Evolutionary conservation across 1,140 invertebrate species (phyloP).

Genomic region (Lucilia sericata): DNA sequence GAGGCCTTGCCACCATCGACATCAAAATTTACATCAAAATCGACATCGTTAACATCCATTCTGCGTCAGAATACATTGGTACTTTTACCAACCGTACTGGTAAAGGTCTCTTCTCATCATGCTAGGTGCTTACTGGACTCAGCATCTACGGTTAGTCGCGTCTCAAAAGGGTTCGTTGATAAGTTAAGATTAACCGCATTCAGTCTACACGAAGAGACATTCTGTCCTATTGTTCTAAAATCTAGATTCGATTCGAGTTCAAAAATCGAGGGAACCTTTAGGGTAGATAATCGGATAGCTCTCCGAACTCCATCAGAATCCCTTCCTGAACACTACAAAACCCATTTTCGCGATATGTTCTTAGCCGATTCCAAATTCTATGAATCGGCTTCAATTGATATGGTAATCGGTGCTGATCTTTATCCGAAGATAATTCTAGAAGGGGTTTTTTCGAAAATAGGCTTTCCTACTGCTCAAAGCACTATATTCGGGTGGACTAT

Average conservation of each 20-base stretch:
- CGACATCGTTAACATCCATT: background rate
- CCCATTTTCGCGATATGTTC: background rate
- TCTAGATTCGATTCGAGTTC: background rate
- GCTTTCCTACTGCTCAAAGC: background rate
- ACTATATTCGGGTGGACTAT: background rate
- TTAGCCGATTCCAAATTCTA: background rate
- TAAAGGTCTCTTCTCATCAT: background rate
- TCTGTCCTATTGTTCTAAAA: background rate
- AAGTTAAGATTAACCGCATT: background rate
- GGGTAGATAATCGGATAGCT: background rate
- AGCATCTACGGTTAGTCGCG: background rate
- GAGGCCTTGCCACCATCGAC: background rate
- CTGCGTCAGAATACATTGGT: background rate
- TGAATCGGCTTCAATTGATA: background rate
- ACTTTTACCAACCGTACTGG: background rate
- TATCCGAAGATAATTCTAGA: background rate
- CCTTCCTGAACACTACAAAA: no score
- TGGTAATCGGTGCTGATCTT: background rate
- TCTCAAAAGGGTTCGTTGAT: background rate
- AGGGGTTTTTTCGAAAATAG: background rate
- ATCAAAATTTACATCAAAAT: no score
- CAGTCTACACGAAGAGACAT: background rate
- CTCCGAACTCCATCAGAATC: no score
- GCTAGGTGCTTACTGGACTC: background rate
- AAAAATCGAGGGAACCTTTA: background rate